These are phyloP conservation scores for Meriones unguiculatus DNA, from an alignment of 2,113 vertebrate genomes.

Conservation along the genomic window DNA sequence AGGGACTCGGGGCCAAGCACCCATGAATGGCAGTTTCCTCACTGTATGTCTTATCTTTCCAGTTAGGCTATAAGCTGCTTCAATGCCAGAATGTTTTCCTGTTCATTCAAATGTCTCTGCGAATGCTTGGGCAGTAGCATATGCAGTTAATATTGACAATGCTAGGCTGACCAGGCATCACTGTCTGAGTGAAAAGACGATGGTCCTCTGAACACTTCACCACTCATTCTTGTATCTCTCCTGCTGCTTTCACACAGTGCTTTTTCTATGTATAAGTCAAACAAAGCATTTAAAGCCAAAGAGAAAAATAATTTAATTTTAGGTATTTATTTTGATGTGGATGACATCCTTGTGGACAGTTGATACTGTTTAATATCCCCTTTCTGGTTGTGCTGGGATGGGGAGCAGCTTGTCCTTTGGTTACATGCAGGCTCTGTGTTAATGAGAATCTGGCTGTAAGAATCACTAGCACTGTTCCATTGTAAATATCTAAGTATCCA, in stretches of 20 bases:
- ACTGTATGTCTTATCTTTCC: not conserved
- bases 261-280: not conserved
- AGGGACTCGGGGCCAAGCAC: not conserved
- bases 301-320: slow-evolving; percentile 37
- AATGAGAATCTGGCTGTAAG: not conserved
- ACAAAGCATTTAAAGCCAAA: not conserved
- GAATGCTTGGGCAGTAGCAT: not conserved
- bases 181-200: slow-evolving; percentile 15
- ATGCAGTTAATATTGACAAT: slow-evolving; percentile 20
- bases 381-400: slow-evolving; percentile 22
- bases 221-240: not conserved
- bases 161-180: slow-evolving; percentile 25
- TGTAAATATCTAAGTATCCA: not conserved
- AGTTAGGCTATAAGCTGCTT: not conserved
- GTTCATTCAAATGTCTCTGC: not conserved
- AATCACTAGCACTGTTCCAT: not conserved
- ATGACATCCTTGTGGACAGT: not conserved
- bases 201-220: not conserved
- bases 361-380: slow-evolving; percentile 12
- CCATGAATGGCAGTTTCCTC: not conserved
- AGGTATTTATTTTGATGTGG: not conserved
- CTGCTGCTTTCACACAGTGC: not conserved
- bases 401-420: not conserved
- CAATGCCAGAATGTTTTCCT: not conserved
- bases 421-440: not conserved